A percentile compares a stretch with the other conserved stretches of the same genome.
These are phyloP conservation scores for Scaptomyza reducta DNA, from an alignment of 2,888 invertebrate genomes.

Conservation along the genomic window DNA sequence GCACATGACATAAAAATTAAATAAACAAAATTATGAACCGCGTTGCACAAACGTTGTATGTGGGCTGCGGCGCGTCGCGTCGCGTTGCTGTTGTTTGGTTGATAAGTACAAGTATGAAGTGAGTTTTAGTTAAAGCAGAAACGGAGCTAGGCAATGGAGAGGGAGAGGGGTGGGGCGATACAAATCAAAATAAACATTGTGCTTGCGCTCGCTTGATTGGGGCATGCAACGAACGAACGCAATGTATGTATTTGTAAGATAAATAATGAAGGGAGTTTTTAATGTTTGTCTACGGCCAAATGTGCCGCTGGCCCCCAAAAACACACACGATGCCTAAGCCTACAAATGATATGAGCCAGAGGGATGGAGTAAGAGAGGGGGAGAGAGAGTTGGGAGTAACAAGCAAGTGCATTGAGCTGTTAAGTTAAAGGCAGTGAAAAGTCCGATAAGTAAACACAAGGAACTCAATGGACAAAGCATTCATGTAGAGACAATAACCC, in stretches of 20 bases:
- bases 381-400: background rate
- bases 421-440: slow-evolving; percentile 41
- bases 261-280: slow-evolving; percentile 65
- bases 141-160: background rate
- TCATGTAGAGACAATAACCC: too few relatives aligned
- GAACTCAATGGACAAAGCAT: background rate
- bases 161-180: slow-evolving; percentile 18
- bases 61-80: slow-evolving; percentile 25
- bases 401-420: slow-evolving; percentile 55
- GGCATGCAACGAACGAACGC: slow-evolving; percentile 37
- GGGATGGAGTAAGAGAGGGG: too few relatives aligned
- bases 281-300: slow-evolving; percentile 45
- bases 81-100: slow-evolving; percentile 1
- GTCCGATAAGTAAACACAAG: slow-evolving; percentile 30
- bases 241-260: slow-evolving; percentile 71
- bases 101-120: slow-evolving; percentile 43
- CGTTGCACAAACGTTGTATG: slow-evolving; percentile 40
- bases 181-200: slow-evolving; percentile 73
- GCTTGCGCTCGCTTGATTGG: slow-evolving; percentile 49
- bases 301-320: slow-evolving; percentile 35
- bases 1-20: slow-evolving; percentile 78
- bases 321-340: slow-evolving; percentile 29
- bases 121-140: slow-evolving; percentile 37
- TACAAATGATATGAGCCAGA: slow-evolving; percentile 12
- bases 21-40: slow-evolving; percentile 77